Evolutionary conservation across 64 coral and sea anemone genomes (phyloP), one percentile per base, ranked within the genome.

Genomic region (Acropora tenuis): DNA sequence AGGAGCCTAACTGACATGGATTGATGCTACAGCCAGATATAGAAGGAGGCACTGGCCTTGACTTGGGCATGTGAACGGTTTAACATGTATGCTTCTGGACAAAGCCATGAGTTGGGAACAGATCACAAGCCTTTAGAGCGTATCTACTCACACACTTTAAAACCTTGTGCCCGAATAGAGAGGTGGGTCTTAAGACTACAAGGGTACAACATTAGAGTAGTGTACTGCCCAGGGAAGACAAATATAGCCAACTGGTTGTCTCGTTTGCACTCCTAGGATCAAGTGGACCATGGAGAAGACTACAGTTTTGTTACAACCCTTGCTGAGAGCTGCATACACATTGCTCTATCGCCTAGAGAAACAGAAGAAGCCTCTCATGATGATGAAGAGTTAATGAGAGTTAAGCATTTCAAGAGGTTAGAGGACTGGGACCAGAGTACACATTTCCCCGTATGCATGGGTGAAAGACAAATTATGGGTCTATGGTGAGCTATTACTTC

Each of bases 361-460:
- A 79, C 90, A 71, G 88, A 94, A 73, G 48, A 55, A 20, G 93
- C 75, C 13, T 94, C 88, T 9, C 58, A 94, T 11, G 86, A 86
- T 67, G 73, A 90, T 42, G 42, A 53, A 5, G 77, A 93, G 47
- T 19, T 93, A 50, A 2, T 6, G 13, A 49, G 42, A 73, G 74
- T 86, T 30, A 75, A 77, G 57, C 8, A 78, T 16, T 78, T 77
- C 73, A 83, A 86, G 41, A 65, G 78, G 17, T 41, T 80, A 30
- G 89, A 48, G 40, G 47, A 84, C 80, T 74, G 79, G 89, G 6
- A 40, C 20, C 47, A 60, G 43, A 84, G 78, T 85, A 83, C 52
- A 4, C 0, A 30, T 75, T 44, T 50, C 90, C 17, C 10, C 30
- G 0, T 85, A 85, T 66, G 16, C 47, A 5, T 18, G 48, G 57